Conservation (phyloP, 2,888 invertebrate species). For the Adelognathus sp. region DNA sequence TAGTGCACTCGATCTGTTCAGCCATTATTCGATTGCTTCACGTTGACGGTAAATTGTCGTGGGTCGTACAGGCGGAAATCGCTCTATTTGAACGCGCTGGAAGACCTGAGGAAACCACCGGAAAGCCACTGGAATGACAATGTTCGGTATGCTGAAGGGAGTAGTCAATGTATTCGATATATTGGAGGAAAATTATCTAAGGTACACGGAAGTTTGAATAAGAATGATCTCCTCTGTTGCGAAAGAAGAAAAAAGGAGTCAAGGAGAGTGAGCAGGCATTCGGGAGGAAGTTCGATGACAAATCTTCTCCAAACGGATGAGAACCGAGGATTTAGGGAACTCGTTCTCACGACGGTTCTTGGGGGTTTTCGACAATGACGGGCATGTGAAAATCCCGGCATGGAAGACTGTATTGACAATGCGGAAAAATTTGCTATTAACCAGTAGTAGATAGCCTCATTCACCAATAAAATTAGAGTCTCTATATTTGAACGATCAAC, state of each 20-base stretch:
- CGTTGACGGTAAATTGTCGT: conserved; percentile 6
- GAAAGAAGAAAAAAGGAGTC: background rate
- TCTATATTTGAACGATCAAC: too few relatives aligned
- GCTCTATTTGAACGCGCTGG: background rate
- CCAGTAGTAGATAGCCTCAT: too few relatives aligned
- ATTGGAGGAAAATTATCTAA: background rate
- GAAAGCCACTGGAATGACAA: conserved; percentile 13
- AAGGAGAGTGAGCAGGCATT: background rate
- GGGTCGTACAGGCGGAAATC: background rate
- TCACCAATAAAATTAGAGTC: too few relatives aligned
- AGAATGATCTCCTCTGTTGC: background rate
- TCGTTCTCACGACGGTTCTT: background rate
- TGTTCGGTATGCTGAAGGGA: background rate
- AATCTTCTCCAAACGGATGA: conserved; percentile 1
- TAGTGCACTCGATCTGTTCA: conserved; percentile 2
- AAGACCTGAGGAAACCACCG: background rate
- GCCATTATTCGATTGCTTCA: background rate
- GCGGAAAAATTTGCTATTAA: background rate
- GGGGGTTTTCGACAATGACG: background rate
- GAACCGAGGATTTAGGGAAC: background rate
- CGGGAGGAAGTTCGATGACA: conserved; percentile 14
- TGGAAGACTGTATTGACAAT: background rate
- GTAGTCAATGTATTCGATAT: background rate
- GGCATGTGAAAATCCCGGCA: background rate
- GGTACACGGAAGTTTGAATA: conserved; percentile 7